phyloP scores from a whole-genome alignment of 2,888 invertebrate genomes.

The Tridacna crocea region DNA sequence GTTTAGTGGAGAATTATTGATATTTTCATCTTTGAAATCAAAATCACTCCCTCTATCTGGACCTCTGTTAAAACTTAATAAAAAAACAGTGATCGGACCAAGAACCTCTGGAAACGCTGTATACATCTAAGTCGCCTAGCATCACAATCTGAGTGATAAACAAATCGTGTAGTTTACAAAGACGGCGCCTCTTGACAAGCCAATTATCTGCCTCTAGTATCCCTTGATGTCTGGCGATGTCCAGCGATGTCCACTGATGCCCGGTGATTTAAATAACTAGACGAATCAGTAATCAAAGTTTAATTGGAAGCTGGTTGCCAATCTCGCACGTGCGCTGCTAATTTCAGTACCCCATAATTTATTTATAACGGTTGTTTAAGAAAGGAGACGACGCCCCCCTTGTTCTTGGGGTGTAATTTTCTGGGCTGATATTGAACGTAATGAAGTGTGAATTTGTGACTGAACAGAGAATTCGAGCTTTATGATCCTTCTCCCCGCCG shows the following conservation, averaged over 20 bases:
- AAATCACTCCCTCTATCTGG: no score
- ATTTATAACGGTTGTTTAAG: slow-evolving; percentile 60
- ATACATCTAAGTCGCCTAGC: no score
- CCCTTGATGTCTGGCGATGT: neutral
- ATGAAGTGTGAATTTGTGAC: slow-evolving; percentile 36
- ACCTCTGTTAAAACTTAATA: no score
- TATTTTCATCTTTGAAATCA: no score
- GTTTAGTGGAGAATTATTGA: no score
- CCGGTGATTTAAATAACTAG: slow-evolving; percentile 20
- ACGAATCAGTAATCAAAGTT: slow-evolving; percentile 48
- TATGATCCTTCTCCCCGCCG: neutral
- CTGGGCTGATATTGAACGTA: slow-evolving; percentile 33
- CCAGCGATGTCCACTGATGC: slow-evolving; percentile 4
- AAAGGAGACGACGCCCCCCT: slow-evolving; percentile 16
- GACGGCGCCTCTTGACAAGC: neutral
- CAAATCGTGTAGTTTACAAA: neutral
- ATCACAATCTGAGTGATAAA: neutral
- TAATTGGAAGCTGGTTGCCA: slow-evolving; percentile 54
- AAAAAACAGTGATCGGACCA: no score
- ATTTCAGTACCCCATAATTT: slow-evolving; percentile 57
- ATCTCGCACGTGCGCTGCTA: slow-evolving; percentile 57
- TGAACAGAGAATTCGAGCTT: slow-evolving; percentile 6
- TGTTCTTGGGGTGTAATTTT: slow-evolving; percentile 29
- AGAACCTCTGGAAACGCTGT: no score
- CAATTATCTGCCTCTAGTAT: slow-evolving; percentile 9